Evolutionary conservation across 53 echinoderm and acorn worm genomes (phyloP), one percentile per base, ranked within the genome.

Genomic region (Astropecten irregularis): DNA sequence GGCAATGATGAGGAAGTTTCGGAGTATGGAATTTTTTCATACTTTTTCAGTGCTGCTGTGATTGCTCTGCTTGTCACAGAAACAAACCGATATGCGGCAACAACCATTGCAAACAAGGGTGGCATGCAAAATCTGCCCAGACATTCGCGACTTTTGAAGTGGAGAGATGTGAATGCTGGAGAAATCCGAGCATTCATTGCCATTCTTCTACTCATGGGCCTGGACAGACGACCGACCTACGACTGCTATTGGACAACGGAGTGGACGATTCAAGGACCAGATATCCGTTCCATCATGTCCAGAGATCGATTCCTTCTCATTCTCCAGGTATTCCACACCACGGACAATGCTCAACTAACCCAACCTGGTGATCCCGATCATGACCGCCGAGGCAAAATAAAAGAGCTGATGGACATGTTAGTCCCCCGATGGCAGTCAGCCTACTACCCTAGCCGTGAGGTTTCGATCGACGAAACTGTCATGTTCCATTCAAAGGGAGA

Each of bases 81-180:
- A 48, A 81, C 81, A 1, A 81, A 81, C 63, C 34, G 81, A 29
- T 81, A 81, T 63, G 64, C 65, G 14, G 42, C 42, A 81, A 44
- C 65, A 26, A 30, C 35, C 28, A n/a, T 82, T 48, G 63, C 47
- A 10, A 50, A 9, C 11, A 50, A 82, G 19, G 58, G 77, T 8
- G 44, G 77, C 19, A 29, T 46, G 60, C 60, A 61, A 15, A 25
- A 23, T 4, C 66, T 65, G 11, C 25, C 40, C 31, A 5, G 28
- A 25, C 37, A 64, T 48, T 77, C 77, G 8, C 35, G 57, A 37
- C 46, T 64, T 44, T 29, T 63, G 22, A 64, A 82, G 31, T 65
- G 65, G 64, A 82, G 23, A 38, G 49, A 63, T 33, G 66, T 82
- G 0, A 35, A 42, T 28, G 38, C 3, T 36, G 82, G 32, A 32